Conservation (phyloP, 2,888 invertebrate species). For the Cataglyphis rosenhaueri region DNA sequence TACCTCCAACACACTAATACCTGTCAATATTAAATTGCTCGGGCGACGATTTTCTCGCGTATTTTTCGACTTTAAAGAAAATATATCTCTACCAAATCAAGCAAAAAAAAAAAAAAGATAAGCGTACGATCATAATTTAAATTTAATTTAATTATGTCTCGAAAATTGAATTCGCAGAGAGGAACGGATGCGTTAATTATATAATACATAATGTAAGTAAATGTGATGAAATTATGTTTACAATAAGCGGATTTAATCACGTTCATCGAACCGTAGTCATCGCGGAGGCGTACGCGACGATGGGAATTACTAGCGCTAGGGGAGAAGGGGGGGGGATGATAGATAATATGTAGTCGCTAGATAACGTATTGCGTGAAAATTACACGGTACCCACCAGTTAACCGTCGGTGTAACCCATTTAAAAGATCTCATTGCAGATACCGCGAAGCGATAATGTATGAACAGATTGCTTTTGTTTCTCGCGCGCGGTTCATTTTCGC, state of each 20-base stretch:
- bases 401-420: slow-evolving; percentile 41
- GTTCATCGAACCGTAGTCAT: slow-evolving; percentile 45
- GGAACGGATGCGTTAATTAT: slow-evolving; percentile 18
- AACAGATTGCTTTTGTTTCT: slow-evolving; percentile 54
- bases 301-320: slow-evolving; percentile 16
- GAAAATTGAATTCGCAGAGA: slow-evolving; percentile 14
- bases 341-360: slow-evolving; percentile 40
- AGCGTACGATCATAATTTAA: slow-evolving; percentile 11
- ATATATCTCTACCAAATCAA: not conserved
- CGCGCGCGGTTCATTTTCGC: slow-evolving; percentile 27
- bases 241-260: slow-evolving; percentile 40
- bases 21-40: not conserved
- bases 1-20: not conserved
- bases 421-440: slow-evolving; percentile 56
- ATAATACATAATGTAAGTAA: slow-evolving; percentile 5
- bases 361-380: slow-evolving; percentile 52
- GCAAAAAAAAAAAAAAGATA: not conserved
- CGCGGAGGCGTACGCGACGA: slow-evolving; percentile 27
- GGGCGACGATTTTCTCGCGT: not conserved
- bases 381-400: slow-evolving; percentile 29
- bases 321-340: not conserved
- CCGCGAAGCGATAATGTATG: slow-evolving; percentile 54
- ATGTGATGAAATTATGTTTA: slow-evolving; percentile 42
- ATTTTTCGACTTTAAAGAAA: not conserved
- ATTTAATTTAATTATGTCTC: slow-evolving; percentile 9